Conservation (phyloP, 2,113 vertebrate genomes). For the Setophaga kirtlandii region DNA sequence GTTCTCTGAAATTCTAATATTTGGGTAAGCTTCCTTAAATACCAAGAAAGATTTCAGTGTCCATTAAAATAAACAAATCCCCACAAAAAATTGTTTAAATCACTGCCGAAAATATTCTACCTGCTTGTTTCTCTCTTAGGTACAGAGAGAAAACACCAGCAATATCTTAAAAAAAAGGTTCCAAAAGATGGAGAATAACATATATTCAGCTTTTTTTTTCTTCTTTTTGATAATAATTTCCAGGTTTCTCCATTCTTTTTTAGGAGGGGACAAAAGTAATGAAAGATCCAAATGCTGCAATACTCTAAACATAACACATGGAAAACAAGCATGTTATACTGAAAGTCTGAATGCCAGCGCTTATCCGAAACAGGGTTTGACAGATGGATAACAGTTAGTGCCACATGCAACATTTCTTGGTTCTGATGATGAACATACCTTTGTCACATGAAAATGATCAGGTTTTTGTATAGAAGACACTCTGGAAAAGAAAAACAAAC, state of each 20-base stretch:
- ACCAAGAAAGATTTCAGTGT: neutral
- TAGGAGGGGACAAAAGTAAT: neutral
- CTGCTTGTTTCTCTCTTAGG: neutral
- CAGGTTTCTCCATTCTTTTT: neutral
- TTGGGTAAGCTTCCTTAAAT: neutral
- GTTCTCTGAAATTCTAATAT: neutral
- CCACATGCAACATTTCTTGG: neutral
- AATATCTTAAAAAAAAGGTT: neutral
- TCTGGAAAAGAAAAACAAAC: conserved; percentile 69
- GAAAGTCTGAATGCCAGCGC: neutral
- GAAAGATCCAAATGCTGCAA: neutral
- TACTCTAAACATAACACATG: neutral
- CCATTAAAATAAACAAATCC: neutral
- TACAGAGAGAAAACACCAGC: neutral
- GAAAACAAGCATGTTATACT: neutral
- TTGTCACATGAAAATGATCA: conserved; percentile 77
- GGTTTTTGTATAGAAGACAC: conserved; percentile 78
- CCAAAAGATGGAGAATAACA: neutral
- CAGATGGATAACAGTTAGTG: neutral
- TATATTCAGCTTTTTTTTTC: neutral
- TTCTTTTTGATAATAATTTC: neutral
- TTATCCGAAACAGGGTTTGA: conserved; percentile 9
- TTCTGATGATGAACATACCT: conserved; percentile 76
- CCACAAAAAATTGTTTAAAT: fast-evolving
- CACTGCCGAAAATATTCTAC: neutral